A percentile compares a stretch with the other conserved stretches of the same genome.
Conservation (phyloP, 1,140 invertebrate species). For the Himalopsyche phryganea region DNA sequence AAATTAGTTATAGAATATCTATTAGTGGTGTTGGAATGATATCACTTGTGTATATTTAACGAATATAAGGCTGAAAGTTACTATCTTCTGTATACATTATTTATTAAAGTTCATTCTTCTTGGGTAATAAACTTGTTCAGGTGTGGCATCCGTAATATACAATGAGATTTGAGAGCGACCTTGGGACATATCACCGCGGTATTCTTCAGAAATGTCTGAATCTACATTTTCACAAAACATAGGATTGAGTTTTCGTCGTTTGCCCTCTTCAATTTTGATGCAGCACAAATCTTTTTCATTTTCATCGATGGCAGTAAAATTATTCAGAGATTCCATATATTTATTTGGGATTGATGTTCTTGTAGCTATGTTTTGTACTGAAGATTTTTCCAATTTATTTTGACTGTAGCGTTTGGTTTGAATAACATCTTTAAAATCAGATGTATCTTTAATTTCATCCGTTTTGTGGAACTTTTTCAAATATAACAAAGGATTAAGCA, state of each 20-base stretch:
- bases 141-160: constrained; percentile 36
- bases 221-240: no score
- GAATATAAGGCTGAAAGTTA: no score
- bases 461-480: constrained; percentile 6
- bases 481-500: constrained; percentile 15
- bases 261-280: neutral
- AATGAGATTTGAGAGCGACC: neutral
- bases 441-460: neutral
- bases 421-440: no score
- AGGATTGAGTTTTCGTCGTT: neutral
- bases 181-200: constrained; percentile 1
- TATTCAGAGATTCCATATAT: constrained; percentile 2
- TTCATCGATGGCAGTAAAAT: neutral
- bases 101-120: constrained; percentile 38
- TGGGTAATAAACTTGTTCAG: constrained; percentile 42
- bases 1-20: no score
- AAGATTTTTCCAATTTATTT: no score
- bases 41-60: no score
- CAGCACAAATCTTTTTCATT: no score
- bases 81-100: no score
- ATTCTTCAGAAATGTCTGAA: no score
- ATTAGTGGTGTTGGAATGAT: no score
- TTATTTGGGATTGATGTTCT: neutral
- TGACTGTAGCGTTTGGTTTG: no score
- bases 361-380: no score